Base-by-base conservation (phyloP, 2,113 vertebrate species). In the Sciurus niger region DNA sequence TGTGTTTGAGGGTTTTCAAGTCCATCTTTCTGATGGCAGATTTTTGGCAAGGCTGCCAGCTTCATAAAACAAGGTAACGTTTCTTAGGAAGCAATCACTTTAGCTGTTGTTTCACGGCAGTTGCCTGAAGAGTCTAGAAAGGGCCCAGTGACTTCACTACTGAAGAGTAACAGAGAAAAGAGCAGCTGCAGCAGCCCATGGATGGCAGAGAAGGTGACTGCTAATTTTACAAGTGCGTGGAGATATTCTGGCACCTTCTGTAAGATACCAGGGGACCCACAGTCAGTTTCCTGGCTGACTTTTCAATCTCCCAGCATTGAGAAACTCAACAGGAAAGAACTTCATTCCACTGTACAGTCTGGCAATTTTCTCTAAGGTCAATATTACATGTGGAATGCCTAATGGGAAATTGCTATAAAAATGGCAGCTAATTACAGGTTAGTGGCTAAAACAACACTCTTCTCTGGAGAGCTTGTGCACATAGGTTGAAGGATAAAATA, bases 381-480 rank as follows among this genome's bases (percentile, higher is more conserved):
- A 6, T 84, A 74, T 18, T 58, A 46, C 68, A 46, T 0, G 0
- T 43, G 58, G 58, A 92, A 46, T 84, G 72, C 83, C 79, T 83
- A 76, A 84, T 32, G 65, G 96, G 93, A 90, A 70, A 72, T 8
- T 40, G 28, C 65, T 84, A 73, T 80, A 79, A 89, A 94, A 91
- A 97, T 46, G 65, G 83, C 94, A 95, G 86, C 86, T 96, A 77
- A 96, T 96, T 89, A 89, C 58, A 93, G 83, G 90, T 72, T 60
- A 89, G 93, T 20, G 28, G 89, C n/a, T 95, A 96, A 97, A 98
- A 94, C 0, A 84, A 37, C 53, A 79, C 51, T 94, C 58, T 97
- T 96, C 96, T 97, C 96, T 37, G 76, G 94, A 97, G 97, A 98
- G 25, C 46, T 79, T 48, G n/a, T n/a, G 68, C 25, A 32, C 60